Base-by-base conservation (phyloP, 2,113 vertebrate species). In the Grammomys dolichurus region DNA sequence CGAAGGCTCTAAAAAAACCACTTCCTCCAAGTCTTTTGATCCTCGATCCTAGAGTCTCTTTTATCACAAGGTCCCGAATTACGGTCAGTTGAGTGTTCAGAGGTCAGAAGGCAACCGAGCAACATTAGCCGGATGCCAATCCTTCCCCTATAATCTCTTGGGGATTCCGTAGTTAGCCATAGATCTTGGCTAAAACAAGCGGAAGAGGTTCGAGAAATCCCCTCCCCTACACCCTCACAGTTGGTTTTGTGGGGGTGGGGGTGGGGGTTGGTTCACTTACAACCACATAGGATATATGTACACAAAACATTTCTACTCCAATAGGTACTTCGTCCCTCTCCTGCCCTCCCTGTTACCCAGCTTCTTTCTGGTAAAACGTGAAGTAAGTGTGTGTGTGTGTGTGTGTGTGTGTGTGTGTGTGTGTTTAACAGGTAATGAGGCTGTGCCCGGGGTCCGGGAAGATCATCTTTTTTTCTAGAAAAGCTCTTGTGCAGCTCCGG, bases 371-470 rank as follows among this genome's bases (percentile, higher is more conserved):
- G 82, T 89, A 54, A 36, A 63, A 92, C 90, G 88, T 70, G 88
- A 60, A 86, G 84, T 84, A 56, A 28, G 81, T 84, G 81, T 84
- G n/a, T 86, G 84, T 86, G 26, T 86, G 82, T 86, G 82, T 72
- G 48, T 72, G 67, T 72, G 86, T 72, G 86, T 87, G 87, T 60
- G 36, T 9, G 87, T 60, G 70, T 76, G 87, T 60, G 54, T 67
- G 94, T 88, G 94, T 63, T 88, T 85, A 46, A 89, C 93, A 56
- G 43, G 96, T 87, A 76, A 48, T 60, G 87, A 96, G 93, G 95
- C 96, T 95, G 97, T 70, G 91, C 95, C 95, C 97, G 0, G 90
- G 82, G 93, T 87, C 65, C 91, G 51, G 82, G 87, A 82, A 93
- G 82, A 58, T 17, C 95, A 82, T 70, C 93, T 80, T 86, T 75